These are phyloP conservation scores for Gymnothorax reevesii DNA, from an alignment of 2,797 vertebrate genomes.

Conservation along the genomic window DNA sequence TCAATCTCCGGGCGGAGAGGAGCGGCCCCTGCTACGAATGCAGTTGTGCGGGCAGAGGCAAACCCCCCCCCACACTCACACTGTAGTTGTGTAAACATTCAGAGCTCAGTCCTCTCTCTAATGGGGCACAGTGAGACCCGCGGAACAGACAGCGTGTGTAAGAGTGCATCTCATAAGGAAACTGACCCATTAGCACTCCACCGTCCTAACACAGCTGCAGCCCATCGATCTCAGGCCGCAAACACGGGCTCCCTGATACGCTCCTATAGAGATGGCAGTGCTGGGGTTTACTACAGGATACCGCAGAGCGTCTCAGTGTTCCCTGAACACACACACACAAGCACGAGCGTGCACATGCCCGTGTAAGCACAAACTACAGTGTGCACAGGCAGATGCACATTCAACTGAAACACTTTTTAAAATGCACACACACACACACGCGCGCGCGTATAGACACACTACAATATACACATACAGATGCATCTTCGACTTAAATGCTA, in stretches of 20 bases:
- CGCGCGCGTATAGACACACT: no score
- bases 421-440: no score
- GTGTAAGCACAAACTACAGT: no score
- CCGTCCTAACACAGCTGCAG: background rate
- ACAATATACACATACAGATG: no score
- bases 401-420: no score
- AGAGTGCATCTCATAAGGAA: slow-evolving; percentile 4
- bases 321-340: background rate
- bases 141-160: background rate
- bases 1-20: background rate
- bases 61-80: background rate
- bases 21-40: background rate
- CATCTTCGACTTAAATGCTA: no score
- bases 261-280: background rate
- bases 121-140: background rate
- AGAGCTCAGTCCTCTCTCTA: background rate
- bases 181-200: background rate
- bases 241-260: background rate
- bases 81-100: background rate
- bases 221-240: background rate
- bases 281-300: background rate
- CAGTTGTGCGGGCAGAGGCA: background rate
- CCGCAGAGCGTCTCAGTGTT: background rate
- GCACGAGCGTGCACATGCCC: background rate
- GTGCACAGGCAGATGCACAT: no score